A percentile compares a stretch with the other conserved stretches of the same genome.
These are phyloP conservation scores for Perca schrenkii DNA, from an alignment of 2,113 vertebrate genomes.

Conservation along the genomic window DNA sequence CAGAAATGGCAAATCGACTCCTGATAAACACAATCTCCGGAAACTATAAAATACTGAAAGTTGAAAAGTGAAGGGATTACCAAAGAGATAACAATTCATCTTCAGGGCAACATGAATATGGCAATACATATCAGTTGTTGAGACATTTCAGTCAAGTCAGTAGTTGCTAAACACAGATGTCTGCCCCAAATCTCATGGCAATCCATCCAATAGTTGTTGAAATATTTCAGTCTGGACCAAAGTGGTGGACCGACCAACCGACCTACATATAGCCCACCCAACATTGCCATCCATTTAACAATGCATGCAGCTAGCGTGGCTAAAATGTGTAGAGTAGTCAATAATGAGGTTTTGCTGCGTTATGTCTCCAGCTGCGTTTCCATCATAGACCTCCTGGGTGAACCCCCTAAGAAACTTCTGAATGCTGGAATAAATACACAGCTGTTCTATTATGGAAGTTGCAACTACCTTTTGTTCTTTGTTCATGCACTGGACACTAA, in stretches of 20 bases:
- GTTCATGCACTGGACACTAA: not conserved
- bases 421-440: not conserved
- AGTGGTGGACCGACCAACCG: no score
- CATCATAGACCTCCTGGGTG: conserved; percentile 1
- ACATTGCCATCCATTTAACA: no score
- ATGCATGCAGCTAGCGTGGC: not conserved
- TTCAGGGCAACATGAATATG: no score
- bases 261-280: no score
- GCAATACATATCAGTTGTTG: no score
- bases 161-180: no score
- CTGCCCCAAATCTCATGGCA: no score
- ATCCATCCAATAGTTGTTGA: no score
- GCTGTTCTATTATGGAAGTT: accelerated
- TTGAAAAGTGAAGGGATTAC: not conserved
- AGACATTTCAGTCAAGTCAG: not conserved
- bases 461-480: accelerated
- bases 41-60: not conserved
- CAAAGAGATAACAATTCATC: no score
- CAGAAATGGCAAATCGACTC: not conserved
- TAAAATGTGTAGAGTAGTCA: not conserved
- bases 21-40: not conserved
- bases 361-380: conserved; percentile 8
- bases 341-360: not conserved
- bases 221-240: no score
- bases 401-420: not conserved